These are phyloP conservation scores for Andrena haemorrhoa DNA, from an alignment of 2,888 invertebrate genomes.

Conservation along the genomic window DNA sequence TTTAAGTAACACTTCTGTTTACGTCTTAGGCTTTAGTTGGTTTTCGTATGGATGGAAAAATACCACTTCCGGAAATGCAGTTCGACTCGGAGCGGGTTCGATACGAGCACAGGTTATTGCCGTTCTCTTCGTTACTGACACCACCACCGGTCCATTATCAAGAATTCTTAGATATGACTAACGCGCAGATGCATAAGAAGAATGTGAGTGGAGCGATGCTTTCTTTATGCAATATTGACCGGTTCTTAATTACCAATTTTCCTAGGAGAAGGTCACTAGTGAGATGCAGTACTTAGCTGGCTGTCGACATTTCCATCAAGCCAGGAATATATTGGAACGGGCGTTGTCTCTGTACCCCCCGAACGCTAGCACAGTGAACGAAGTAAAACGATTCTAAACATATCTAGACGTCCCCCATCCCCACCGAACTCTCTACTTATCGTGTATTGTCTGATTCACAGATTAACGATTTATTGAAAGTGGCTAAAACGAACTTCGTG, in stretches of 20 bases:
- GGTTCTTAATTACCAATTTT: constrained; percentile 19
- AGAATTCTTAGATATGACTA: constrained; percentile 94
- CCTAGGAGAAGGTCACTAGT: constrained; percentile 80
- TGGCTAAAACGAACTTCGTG: constrained; percentile 98
- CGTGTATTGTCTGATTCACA: constrained; percentile 83
- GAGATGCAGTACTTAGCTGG: constrained; percentile 90
- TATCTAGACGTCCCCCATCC: background rate
- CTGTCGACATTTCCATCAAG: constrained; percentile 96
- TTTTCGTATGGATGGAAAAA: constrained; percentile 94
- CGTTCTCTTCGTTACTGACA: constrained; percentile 93
- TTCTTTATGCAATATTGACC: too few relatives aligned
- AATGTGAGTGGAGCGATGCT: constrained; percentile 75
- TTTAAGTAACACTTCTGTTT: constrained; percentile 28
- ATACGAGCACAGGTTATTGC: constrained; percentile 97
- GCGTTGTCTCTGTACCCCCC: constrained; percentile 92
- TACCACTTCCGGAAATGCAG: constrained; percentile 93
- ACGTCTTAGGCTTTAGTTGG: constrained; percentile 91
- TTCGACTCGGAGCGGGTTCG: constrained; percentile 98
- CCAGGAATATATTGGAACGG: constrained; percentile 93
- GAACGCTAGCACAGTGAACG: constrained; percentile 80
- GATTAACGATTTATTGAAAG: constrained; percentile 93
- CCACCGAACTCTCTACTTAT: background rate
- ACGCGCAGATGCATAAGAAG: constrained; percentile 78
- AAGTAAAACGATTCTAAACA: constrained; percentile 71
- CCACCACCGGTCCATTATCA: constrained; percentile 97